phyloP scores from a whole-genome alignment of 2,113 vertebrate species.

The Sigmodon hispidus region DNA sequence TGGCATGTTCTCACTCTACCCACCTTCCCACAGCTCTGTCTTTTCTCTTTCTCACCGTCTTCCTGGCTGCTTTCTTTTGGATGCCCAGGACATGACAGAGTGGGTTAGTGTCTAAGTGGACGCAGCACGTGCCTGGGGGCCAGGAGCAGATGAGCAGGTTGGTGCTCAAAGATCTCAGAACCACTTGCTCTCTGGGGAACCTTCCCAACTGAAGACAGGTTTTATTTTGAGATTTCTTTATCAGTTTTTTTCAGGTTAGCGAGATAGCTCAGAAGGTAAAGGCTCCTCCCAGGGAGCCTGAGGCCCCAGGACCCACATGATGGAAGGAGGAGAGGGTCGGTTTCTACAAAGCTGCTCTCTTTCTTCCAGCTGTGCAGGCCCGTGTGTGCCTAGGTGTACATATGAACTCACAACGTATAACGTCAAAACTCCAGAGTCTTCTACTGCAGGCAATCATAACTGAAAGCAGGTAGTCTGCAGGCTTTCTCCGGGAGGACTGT shows the following conservation, averaged over 20 bases:
- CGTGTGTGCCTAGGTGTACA: neutral
- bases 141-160: neutral
- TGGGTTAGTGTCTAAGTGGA: neutral
- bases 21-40: neutral
- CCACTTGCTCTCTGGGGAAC: neutral
- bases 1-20: neutral
- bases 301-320: neutral
- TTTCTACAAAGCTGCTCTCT: neutral
- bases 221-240: neutral
- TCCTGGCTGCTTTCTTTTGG: neutral
- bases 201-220: neutral
- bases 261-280: neutral
- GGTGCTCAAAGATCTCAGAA: neutral
- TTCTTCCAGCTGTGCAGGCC: neutral
- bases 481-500: neutral
- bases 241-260: neutral
- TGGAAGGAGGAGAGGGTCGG: neutral
- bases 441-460: neutral
- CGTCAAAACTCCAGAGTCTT: neutral
- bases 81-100: neutral
- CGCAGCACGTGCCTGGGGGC: rapidly evolving
- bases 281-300: neutral
- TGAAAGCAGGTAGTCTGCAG: neutral
- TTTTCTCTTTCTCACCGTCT: neutral
- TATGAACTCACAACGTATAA: neutral